Evolutionary conservation across 2,888 invertebrate species (phyloP), one percentile per base, ranked within the genome.

Genomic region (Drosophila maculinotata): DNA sequence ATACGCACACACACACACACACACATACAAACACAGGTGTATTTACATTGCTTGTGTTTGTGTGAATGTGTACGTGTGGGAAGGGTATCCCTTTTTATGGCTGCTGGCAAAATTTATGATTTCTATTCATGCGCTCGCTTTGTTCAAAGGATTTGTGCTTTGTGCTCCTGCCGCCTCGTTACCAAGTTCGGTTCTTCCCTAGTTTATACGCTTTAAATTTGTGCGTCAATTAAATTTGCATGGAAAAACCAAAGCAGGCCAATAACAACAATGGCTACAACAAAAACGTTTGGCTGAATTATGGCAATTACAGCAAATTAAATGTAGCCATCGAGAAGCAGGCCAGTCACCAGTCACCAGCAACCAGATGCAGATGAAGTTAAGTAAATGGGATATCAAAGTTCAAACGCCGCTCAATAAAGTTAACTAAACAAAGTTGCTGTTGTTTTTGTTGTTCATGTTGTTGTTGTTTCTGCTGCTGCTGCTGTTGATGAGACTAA

Each of bases 241-340:
- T 78, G 60, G 30, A 60, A 63, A 76, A 66, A 65, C 54, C 65
- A 66, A 67, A 57, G 66, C 30, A 45, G 38, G 25, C 52, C 53
- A 45, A 67, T 42, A 72, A 44, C 38, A 73, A 48, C 28, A 69
- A 51, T 20, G 7, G 10, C 12, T 14, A 54, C 17, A 60, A 63
- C 64, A 65, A 70, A 65, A 73, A 58, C 65, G 31, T 31, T 38
- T 52, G 30, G 9, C 54, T 48, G 65, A 77, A 82, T 87, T 85
- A 85, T 79, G 78, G 74, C 88, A 84, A 84, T 84, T 84, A 84
- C 80, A 77, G 48, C 72, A 69, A 86, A 84, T 84, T 83, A 83
- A 73, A 74, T 70, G 51, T 31, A 49, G 57, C n/a, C n/a, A n/a
- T 51, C 30, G 30, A 48, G 45, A 23, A n/a, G 20, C 44, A 25